Base-by-base conservation (phyloP, 2,888 invertebrate species). In the Empis livida region DNA sequence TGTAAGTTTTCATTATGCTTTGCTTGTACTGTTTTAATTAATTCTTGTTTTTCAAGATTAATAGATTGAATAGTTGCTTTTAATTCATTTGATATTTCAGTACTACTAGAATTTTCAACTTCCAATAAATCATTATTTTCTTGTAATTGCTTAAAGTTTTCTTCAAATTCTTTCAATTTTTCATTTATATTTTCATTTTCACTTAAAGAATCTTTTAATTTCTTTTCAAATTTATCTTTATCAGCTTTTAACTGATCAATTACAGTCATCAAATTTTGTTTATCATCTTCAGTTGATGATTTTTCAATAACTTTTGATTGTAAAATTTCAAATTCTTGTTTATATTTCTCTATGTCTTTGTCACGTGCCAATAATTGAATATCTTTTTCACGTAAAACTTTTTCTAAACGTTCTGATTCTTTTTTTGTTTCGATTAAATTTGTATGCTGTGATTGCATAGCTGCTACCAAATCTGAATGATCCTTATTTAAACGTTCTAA, bases 1-100 rank as follows among this genome's bases (percentile, higher is more conserved):
- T 82, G 79, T 27, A 88, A 67, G 61, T 82, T 88, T 70, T 93
- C 92, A 49, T 84, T 78, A 59, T 93, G 91, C 67, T 93, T 93
- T 48, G 80, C 72, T 58, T 84, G 85, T 1, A 92, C 71, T 11
- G 82, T 70, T 53, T 76, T 78, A 14, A 83, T 77, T n/a, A 86
- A 68, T 58, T 89, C 79, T 40, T 78, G 76, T 60, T 84, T 80
- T 56, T 83, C 80, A 9, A 71, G 65, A 42, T 66, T 71, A 2
- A 77, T 48, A 9, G 54, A 49, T 9, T 66, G 63, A 23, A 62
- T 43, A 42, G 59, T 44, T 46, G 59, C 56, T 51, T 59, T 58
- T n/a, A 60, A 46, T 41, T 41, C 20, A 16, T 11, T 23, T n/a
- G 38, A 31, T 37, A 45, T 44, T 15, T 43, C 35, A 46, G 58